Base-by-base conservation (phyloP, 2,888 invertebrate species). In the Eupithecia insigniata region DNA sequence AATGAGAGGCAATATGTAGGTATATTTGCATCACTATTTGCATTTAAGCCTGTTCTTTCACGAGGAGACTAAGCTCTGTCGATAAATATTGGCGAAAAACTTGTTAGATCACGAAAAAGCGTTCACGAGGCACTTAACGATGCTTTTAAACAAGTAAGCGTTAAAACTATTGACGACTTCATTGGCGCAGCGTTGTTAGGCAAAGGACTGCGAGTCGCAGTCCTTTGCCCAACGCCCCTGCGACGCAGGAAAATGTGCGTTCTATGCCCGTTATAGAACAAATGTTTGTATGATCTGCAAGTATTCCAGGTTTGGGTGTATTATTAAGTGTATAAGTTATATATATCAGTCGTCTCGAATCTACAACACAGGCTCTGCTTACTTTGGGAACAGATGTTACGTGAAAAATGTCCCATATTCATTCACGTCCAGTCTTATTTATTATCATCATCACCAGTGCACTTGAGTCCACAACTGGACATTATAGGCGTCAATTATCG, bases 21-120 rank as follows among this genome's bases (percentile, higher is more conserved):
- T 28, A 58, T 58, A 28, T 58, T 58, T 58, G 58, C 58, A 58
- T 58, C 22, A 16, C 28, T 58, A 28, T 58, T 58, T 58, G 58
- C 58, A 58, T 58, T 22, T 51, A 46, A 46, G n/a, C 46, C 46
- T 22, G 8, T 51, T 51, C n/a, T 51, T 51, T n/a, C 46, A 46
- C 46, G 22, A 51, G 46, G 22, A 51, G 46, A 10, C 46, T 46
- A 46, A 43, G 18, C 43, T n/a, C 6, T 43, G 7, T 43, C 8
- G n/a, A n/a, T 43, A 12, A n/a, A 43, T 2, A 8, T n/a, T n/a
- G 1, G 46, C 43, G 1, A 43, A 43, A 43, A 43, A 43, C 2
- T 7, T 1, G 18, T 18, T 43, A 43, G 43, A 6, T 18, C 18
- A 43, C 18, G 4, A 43, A 43, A 18, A 18, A 43, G 18, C 6